A percentile compares a stretch with the other conserved stretches of the same genome.
Conservation (phyloP, 2,113 vertebrate species). For the Mobula birostris region DNA sequence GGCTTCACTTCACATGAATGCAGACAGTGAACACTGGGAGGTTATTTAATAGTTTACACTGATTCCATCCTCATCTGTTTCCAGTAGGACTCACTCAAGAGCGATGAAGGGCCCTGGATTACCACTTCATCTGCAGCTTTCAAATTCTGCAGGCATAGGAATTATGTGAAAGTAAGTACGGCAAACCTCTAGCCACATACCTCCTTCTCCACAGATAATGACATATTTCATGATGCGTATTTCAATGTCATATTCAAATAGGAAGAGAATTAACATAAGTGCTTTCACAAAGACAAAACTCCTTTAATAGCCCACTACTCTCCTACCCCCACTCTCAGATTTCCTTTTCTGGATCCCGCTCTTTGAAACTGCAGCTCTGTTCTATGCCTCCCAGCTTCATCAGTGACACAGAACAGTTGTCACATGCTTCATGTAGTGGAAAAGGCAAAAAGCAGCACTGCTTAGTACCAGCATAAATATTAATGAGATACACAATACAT, state of each 20-base stretch:
- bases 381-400: conserved; percentile 15
- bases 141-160: not conserved
- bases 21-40: not conserved
- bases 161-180: not conserved
- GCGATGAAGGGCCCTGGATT: not conserved
- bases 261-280: not conserved
- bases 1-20: not conserved
- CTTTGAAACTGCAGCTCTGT: not conserved
- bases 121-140: not conserved
- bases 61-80: not conserved
- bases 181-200: not conserved
- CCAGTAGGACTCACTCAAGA: not conserved
- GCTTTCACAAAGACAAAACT: not conserved
- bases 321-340: not conserved
- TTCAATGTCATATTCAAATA: not conserved
- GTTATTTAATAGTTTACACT: not conserved
- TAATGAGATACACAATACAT: conserved; percentile 32
- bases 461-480: conserved; percentile 27
- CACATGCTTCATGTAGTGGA: conserved; percentile 26
- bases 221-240: not conserved
- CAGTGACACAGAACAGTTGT: not conserved
- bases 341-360: not conserved
- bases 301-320: not conserved
- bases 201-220: not conserved
- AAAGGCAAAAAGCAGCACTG: conserved; percentile 30